A percentile compares a stretch with the other conserved stretches of the same genome.
Evolutionary conservation across 2,888 invertebrate species (phyloP).

Genomic region (Phyto melanocephala): DNA sequence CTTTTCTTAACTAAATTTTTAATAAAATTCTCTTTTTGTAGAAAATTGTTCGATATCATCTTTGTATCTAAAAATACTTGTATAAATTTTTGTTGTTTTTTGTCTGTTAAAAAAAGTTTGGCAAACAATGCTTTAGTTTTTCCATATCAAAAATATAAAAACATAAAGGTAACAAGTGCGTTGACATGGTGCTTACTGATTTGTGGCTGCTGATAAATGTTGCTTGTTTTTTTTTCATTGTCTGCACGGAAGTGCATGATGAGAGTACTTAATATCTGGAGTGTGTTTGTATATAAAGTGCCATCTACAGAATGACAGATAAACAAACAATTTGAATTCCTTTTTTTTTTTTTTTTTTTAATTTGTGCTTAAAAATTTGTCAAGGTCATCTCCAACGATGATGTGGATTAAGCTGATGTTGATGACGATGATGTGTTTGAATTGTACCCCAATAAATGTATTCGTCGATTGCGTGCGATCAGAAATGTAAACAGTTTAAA

Average conservation of each 20-base stretch:
- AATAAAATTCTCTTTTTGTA: too few species aligned
- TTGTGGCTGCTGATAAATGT: conserved; percentile 56
- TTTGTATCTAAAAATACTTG: too few species aligned
- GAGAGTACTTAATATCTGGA: conserved; percentile 19
- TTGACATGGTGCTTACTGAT: conserved; percentile 58
- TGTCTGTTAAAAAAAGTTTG: too few species aligned
- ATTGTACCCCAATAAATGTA: neutral
- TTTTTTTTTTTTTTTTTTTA: conserved; percentile 7
- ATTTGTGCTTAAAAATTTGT: conserved; percentile 30
- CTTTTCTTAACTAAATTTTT: too few species aligned
- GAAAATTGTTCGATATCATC: too few species aligned
- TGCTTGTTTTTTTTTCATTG: conserved; percentile 35
- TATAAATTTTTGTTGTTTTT: too few species aligned
- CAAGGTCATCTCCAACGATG: conserved; percentile 40
- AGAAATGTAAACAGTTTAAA: conserved; percentile 35
- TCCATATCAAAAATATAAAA: neutral
- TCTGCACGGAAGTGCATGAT: conserved; percentile 54
- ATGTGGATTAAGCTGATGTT: neutral
- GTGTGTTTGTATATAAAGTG: neutral
- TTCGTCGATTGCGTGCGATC: conserved; percentile 47
- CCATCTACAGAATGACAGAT: conserved; percentile 40
- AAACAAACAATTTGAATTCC: conserved; percentile 56
- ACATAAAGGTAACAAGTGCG: conserved; percentile 53
- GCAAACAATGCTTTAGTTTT: neutral
- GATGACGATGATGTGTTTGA: conserved; percentile 19